Evolutionary conservation across 2,113 vertebrate species (phyloP).

Genomic region (Saccopteryx leptura): DNA sequence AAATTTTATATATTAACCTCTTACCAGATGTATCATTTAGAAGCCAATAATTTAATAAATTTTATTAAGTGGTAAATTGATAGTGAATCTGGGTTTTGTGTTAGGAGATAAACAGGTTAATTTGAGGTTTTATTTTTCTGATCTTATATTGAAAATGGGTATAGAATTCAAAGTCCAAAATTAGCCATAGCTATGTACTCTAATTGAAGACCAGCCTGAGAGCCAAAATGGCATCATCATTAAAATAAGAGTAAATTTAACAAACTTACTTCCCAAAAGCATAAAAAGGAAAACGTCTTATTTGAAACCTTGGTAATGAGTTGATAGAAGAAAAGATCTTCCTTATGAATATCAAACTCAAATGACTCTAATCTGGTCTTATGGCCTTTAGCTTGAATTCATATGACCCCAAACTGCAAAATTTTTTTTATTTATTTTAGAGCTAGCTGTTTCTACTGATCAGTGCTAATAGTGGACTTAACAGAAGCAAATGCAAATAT

Average conservation of each 20-base stretch:
- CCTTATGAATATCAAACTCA: neutral
- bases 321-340: neutral
- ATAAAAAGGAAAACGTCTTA: neutral
- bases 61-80: neutral
- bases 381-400: neutral
- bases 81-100: neutral
- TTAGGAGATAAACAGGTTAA: neutral
- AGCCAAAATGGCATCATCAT: neutral
- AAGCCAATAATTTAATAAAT: neutral
- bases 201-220: neutral
- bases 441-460: neutral
- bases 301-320: neutral
- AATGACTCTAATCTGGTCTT: neutral
- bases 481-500: slow-evolving; percentile 7
- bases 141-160: neutral
- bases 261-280: neutral
- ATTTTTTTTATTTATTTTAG: slow-evolving; percentile 20
- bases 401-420: neutral
- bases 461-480: neutral
- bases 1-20: neutral
- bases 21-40: neutral
- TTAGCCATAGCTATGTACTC: neutral
- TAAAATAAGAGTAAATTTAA: neutral
- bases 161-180: neutral
- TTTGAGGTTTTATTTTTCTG: neutral